Conservation (phyloP, 2,888 invertebrate species). For the Ophion ellenae region DNA sequence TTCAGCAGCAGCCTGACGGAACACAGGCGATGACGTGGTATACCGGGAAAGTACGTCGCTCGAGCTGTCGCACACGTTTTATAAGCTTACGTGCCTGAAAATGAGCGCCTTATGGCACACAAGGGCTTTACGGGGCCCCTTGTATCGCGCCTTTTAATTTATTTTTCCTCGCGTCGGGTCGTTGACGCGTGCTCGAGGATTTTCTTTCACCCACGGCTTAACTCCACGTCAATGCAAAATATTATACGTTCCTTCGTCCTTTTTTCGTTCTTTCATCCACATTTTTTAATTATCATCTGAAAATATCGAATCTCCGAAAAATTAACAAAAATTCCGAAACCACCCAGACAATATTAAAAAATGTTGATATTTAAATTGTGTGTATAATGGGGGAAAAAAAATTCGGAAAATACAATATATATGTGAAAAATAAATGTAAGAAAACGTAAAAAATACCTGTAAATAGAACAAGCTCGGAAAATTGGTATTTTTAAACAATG, state of each 20-base stretch:
- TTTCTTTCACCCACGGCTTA: background rate
- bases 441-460: no score
- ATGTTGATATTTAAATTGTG: no score
- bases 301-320: background rate
- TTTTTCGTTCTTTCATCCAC: background rate
- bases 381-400: no score
- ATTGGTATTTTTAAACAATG: no score
- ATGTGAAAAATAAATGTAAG: no score
- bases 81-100: constrained; percentile 77
- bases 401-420: no score
- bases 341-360: background rate
- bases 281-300: background rate
- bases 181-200: background rate
- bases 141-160: constrained; percentile 72
- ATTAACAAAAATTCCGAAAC: background rate
- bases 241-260: background rate
- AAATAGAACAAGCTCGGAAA: no score
- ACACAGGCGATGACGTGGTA: background rate
- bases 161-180: constrained; percentile 48
- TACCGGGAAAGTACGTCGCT: background rate
- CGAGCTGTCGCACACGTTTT: constrained; percentile 70
- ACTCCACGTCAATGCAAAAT: background rate
- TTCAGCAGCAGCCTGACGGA: background rate
- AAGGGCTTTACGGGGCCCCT: constrained; percentile 49
- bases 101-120: constrained; percentile 63